Evolutionary conservation across 1,140 invertebrate genomes (phyloP).

Genomic region (Parapsyche elsis): DNA sequence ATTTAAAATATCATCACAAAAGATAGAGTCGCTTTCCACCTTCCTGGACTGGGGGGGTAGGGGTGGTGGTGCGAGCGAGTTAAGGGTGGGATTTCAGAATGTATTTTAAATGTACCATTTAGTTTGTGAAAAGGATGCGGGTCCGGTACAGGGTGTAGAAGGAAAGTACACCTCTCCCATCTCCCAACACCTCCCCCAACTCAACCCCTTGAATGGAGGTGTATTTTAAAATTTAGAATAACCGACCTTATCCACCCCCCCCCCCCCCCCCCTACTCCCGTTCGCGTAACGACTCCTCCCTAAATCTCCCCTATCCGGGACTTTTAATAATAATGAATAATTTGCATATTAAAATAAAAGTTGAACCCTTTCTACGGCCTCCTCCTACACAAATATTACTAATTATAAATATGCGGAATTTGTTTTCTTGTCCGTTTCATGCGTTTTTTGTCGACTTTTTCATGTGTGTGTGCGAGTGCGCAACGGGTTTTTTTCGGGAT

Average conservation of each 20-base stretch:
- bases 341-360: conserved; percentile 57
- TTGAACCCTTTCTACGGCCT: conserved; percentile 51
- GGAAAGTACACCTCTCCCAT: not conserved
- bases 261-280: not conserved
- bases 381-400: conserved; percentile 49
- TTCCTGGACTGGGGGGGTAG: not conserved
- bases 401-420: conserved; percentile 56
- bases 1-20: conserved; percentile 57
- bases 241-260: conserved; percentile 33
- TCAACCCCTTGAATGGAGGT: conserved; percentile 41
- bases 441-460: conserved; percentile 23
- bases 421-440: conserved; percentile 42
- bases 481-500: conserved; percentile 38
- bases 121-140: conserved; percentile 55
- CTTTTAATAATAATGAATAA: conserved; percentile 58
- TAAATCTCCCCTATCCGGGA: conserved; percentile 52
- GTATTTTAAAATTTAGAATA: conserved; percentile 57
- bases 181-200: not conserved
- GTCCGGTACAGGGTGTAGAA: conserved; percentile 23
- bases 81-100: conserved; percentile 48
- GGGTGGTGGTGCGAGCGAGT: not conserved
- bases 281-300: not conserved
- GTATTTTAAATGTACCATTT: conserved; percentile 57
- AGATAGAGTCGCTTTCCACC: conserved; percentile 52
- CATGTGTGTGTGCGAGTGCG: not conserved